phyloP scores from a whole-genome alignment of 1,140 invertebrate species.

The Habropoda laboriosa region DNA sequence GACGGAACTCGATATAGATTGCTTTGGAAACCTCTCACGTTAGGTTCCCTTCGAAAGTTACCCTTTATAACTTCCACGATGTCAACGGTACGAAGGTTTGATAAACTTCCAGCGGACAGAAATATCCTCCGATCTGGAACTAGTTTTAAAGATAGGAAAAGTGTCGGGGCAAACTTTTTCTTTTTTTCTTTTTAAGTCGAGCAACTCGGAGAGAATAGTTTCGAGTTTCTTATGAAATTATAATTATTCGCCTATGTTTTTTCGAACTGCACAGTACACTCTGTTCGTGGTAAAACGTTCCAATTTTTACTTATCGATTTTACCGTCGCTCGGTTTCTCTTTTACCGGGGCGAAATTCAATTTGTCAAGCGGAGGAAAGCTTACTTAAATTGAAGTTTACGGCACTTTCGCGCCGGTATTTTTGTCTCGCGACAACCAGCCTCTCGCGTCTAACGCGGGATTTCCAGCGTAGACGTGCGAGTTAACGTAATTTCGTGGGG shows the following conservation, averaged over 20 bases:
- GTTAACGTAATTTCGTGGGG: constrained; percentile 32
- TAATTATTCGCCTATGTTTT: neutral
- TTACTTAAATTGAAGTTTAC: constrained; percentile 21
- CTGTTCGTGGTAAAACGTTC: neutral
- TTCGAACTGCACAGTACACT: neutral
- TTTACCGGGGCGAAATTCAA: constrained; percentile 14
- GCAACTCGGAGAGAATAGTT: too few relatives aligned
- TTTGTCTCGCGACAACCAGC: constrained; percentile 1
- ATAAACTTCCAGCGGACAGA: neutral
- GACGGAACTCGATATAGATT: neutral
- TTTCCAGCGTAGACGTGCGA: constrained; percentile 12
- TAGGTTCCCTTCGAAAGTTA: neutral
- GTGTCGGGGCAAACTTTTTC: too few relatives aligned
- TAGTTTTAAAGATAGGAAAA: too few relatives aligned
- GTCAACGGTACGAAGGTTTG: neutral
- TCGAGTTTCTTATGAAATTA: too few relatives aligned
- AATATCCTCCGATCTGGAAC: neutral
- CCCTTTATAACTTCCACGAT: neutral
- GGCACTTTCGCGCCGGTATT: constrained; percentile 21
- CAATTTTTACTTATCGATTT: constrained; percentile 10
- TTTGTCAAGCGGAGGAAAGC: constrained; percentile 6
- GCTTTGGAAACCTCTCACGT: neutral
- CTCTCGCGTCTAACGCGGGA: constrained; percentile 8
- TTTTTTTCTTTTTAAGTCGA: too few relatives aligned
- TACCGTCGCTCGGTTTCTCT: constrained; percentile 4